Evolutionary conservation across 2,888 invertebrate species (phyloP), one percentile per base, ranked within the genome.

Genomic region (Agriopis aurantiaria): DNA sequence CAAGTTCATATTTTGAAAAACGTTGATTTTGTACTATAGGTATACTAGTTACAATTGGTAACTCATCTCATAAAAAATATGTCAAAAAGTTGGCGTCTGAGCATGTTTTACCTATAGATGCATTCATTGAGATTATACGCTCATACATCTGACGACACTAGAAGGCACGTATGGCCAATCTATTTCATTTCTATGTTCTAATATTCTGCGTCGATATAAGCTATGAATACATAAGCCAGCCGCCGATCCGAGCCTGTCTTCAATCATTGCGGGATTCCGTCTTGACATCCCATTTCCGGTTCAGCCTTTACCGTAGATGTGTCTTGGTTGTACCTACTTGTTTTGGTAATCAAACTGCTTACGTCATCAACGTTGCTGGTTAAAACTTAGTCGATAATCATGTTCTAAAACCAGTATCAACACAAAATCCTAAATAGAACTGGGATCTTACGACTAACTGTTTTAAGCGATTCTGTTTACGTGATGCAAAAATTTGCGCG

Each of bases 251-350:
- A 65, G 65, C 65, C 80, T 79, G 82, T 86, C 88, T 85, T 88
- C 88, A 88, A 87, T 88, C 88, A 88, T 84, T 78, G 80, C 77
- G 78, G 85, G 85, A 85, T 85, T 84, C 78, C 77, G 77, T 67
- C 76, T 73, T 80, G 88, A 88, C 88, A 82, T 87, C 77, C 85
- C 81, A 88, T 88, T 88, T 87, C 88, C 86, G 69, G 49, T 45
- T 59, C 66, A 68, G 72, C 68, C 65, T 68, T 56, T 69, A 53
- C 63, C 63, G 41, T 49, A 64, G 58, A 62, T 57, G 41, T 59
- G 43, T 67, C 61, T 67, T 60, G 12, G 56, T 45, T 41, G 52
- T 45, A 51, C 41, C 58, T 23, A 40, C 41, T 40, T 53, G 33
- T 59, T 49, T 56, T 11, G 17, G n/a, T 40, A 46, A 49, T 43